These are phyloP conservation scores for Epirrhoe tristata DNA, from an alignment of 2,888 invertebrate species.

Conservation along the genomic window DNA sequence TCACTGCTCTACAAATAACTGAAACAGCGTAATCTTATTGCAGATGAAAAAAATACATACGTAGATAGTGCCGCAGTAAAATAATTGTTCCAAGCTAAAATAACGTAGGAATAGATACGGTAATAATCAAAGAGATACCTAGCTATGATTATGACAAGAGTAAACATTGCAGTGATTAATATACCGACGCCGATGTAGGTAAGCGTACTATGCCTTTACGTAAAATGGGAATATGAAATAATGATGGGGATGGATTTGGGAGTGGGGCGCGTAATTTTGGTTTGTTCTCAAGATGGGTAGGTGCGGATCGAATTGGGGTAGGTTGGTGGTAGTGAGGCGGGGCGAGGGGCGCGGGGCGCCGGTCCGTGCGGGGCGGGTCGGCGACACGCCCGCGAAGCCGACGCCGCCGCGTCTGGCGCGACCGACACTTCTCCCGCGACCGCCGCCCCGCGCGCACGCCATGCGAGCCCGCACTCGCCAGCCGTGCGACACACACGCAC, in stretches of 20 bases:
- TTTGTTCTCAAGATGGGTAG: neutral
- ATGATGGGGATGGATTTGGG: neutral
- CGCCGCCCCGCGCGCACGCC: constrained; percentile 66
- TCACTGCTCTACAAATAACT: neutral
- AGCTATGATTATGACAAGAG: neutral
- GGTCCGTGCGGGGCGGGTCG: constrained; percentile 47
- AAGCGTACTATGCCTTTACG: neutral
- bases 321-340: constrained; percentile 43
- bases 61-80: neutral
- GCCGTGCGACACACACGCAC: constrained; percentile 66
- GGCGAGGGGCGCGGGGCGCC: constrained; percentile 46
- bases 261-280: neutral
- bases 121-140: neutral
- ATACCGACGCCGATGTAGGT: neutral
- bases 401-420: constrained; percentile 72
- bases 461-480: constrained; percentile 63
- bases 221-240: neutral
- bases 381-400: constrained; percentile 54
- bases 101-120: neutral
- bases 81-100: neutral
- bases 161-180: neutral
- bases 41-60: neutral
- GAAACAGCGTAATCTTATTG: neutral
- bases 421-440: constrained; percentile 66
- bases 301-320: constrained; percentile 40